Evolutionary conservation across 64 coral and sea anemone genomes (phyloP).

Genomic region (Anthopleura sola): DNA sequence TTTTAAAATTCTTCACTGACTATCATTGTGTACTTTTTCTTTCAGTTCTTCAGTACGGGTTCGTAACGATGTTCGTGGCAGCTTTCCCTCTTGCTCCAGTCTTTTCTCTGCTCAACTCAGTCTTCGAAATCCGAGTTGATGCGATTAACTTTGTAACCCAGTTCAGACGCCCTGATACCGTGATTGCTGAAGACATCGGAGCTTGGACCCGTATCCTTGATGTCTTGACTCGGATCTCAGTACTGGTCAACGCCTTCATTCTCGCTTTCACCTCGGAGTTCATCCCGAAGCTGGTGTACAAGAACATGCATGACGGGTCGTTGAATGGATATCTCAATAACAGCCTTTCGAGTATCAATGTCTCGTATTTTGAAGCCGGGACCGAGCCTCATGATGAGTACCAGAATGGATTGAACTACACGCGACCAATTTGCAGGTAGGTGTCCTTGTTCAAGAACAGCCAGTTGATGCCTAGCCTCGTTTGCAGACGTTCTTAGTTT

Average conservation of each 20-base stretch:
- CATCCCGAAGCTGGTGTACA: constrained; percentile 70
- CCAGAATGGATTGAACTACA: constrained; percentile 47
- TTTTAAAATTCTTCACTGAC: background rate
- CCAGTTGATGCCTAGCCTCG: too few relatives aligned
- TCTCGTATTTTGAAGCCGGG: background rate
- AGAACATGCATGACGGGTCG: constrained; percentile 27
- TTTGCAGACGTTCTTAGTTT: too few relatives aligned
- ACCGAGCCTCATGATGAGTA: background rate
- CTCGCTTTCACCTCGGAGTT: constrained; percentile 88
- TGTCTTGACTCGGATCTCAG: constrained; percentile 52
- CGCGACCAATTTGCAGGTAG: constrained; percentile 25
- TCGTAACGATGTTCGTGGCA: constrained; percentile 89
- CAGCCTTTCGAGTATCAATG: constrained; percentile 45
- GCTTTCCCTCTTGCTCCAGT: constrained; percentile 82
- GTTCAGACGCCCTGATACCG: constrained; percentile 53
- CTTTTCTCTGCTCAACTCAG: constrained; percentile 71
- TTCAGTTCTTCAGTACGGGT: constrained; percentile 84
- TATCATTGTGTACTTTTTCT: background rate
- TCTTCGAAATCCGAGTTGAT: constrained; percentile 78
- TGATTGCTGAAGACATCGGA: constrained; percentile 78
- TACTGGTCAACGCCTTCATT: constrained; percentile 76
- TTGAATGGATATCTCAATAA: constrained; percentile 78
- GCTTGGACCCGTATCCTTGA: constrained; percentile 71
- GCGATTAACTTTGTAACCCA: constrained; percentile 79
- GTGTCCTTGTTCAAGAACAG: background rate